Conservation (phyloP, 2,113 vertebrate genomes). For the Galbula dea region DNA sequence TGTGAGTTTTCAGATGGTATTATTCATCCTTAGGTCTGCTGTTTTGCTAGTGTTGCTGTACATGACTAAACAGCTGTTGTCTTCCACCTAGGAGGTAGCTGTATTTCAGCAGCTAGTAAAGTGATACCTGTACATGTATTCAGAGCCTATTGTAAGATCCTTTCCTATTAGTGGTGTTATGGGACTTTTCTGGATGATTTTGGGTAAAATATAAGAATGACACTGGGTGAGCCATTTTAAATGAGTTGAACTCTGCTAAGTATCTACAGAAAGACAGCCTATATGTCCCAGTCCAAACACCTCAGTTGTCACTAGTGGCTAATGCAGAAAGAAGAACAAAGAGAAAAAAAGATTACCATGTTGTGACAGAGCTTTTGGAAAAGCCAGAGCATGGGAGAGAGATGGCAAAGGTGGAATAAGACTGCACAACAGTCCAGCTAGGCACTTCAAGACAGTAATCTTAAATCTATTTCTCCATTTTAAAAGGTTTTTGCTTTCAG, state of each 20-base stretch:
- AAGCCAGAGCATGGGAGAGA: not conserved
- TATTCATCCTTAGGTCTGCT: not conserved
- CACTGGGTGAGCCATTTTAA: not conserved
- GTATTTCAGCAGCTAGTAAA: not conserved
- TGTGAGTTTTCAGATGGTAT: not conserved
- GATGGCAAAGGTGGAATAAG: not conserved
- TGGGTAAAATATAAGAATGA: not conserved
- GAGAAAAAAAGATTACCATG: not conserved
- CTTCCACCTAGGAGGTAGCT: slow-evolving; percentile 5
- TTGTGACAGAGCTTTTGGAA: not conserved
- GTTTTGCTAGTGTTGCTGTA: not conserved
- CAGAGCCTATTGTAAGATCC: not conserved
- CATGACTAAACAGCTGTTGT: slow-evolving; percentile 7
- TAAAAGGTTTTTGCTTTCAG: not conserved
- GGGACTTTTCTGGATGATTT: not conserved
- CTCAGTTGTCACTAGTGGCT: not conserved
- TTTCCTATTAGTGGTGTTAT: not conserved
- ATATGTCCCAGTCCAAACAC: not conserved
- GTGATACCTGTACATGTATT: not conserved
- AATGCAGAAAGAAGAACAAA: not conserved
- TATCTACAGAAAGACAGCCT: not conserved
- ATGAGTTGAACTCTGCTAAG: not conserved
- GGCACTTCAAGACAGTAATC: not conserved
- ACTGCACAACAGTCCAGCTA: not conserved
- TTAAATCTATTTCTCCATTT: not conserved